These are phyloP conservation scores for Caenorhabditis sp. DNA, from an alignment of 2,888 invertebrate genomes.

Conservation along the genomic window DNA sequence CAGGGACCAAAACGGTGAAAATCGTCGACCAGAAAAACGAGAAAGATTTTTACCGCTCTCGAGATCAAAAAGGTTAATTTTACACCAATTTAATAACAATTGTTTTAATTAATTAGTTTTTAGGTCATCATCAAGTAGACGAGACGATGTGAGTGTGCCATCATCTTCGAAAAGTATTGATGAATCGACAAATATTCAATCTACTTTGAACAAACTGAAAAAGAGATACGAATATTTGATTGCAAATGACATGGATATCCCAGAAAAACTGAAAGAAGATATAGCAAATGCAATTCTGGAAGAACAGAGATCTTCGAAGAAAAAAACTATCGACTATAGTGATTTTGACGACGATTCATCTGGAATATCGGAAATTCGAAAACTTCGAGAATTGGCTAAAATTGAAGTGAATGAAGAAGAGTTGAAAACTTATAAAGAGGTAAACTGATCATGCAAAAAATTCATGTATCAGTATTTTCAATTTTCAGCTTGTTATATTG, in stretches of 20 bases:
- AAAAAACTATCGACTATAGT: not conserved
- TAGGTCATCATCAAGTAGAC: not conserved
- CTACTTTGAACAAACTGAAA: not conserved
- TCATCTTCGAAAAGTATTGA: not conserved
- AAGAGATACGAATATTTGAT: not conserved
- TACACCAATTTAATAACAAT: not conserved
- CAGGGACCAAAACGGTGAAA: too few species aligned
- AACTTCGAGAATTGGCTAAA: not conserved
- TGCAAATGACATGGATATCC: not conserved
- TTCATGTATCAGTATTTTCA: not conserved
- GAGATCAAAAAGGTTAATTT: not conserved
- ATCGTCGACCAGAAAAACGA: too few species aligned
- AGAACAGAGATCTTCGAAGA: not conserved
- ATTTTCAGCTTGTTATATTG: not conserved
- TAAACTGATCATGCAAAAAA: not conserved
- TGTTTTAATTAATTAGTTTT: too few species aligned
- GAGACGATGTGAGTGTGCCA: not conserved
- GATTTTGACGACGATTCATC: not conserved
- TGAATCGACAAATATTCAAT: not conserved
- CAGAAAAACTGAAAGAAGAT: not conserved
- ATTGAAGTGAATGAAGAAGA: not conserved
- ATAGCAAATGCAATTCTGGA: not conserved
- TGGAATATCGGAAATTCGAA: not conserved
- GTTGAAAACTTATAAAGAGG: not conserved
- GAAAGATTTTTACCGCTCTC: too few species aligned